A percentile compares a stretch with the other conserved stretches of the same genome.
These are phyloP conservation scores for Calcarius lapponicus DNA, from an alignment of 2,797 vertebrate genomes.

Conservation along the genomic window DNA sequence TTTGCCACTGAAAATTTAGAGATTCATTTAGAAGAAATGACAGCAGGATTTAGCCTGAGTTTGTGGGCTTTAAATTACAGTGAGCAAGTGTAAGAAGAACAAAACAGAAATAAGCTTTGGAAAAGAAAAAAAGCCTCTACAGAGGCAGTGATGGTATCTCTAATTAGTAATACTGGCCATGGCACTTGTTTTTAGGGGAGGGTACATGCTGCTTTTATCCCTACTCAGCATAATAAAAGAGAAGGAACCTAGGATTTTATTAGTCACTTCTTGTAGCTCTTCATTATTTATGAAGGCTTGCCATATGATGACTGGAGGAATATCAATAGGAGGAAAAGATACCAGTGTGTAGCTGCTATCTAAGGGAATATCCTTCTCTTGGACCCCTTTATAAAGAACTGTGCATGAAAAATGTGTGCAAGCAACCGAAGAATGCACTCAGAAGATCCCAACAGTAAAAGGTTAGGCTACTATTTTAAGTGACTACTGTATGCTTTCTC, in stretches of 20 bases:
- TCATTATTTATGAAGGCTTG: background rate
- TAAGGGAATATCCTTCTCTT: background rate
- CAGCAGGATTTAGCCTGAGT: background rate
- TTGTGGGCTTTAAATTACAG: background rate
- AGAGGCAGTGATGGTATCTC: background rate
- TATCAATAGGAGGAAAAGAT: background rate
- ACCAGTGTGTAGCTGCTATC: background rate
- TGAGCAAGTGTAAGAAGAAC: background rate
- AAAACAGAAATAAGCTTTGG: background rate
- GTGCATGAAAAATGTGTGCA: background rate
- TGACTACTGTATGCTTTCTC: background rate
- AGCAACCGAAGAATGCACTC: background rate
- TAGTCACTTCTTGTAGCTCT: background rate
- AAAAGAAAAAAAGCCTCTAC: background rate
- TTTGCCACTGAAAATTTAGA: background rate
- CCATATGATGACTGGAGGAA: background rate
- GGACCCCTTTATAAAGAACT: background rate
- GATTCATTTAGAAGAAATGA: background rate
- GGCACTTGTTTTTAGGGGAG: background rate
- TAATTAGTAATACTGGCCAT: background rate
- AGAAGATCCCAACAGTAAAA: background rate
- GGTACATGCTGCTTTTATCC: background rate
- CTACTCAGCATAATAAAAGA: background rate
- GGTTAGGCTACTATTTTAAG: background rate
- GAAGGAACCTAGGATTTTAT: background rate